phyloP scores from a whole-genome alignment of 2,797 vertebrate genomes.

The Cyclopterus lumpus region DNA sequence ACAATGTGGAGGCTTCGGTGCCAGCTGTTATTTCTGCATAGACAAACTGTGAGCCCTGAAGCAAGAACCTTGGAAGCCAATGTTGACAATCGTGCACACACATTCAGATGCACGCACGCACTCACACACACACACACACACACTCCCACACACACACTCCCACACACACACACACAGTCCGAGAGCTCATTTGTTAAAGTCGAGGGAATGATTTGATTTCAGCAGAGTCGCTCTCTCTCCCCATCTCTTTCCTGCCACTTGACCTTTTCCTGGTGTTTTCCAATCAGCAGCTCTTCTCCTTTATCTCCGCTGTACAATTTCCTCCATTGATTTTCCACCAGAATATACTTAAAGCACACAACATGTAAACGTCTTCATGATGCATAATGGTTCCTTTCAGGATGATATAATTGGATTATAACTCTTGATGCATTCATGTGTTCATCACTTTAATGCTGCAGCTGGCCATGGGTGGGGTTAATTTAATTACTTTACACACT shows the following conservation, averaged over 20 bases:
- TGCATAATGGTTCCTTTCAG: background rate
- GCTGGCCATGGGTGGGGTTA: background rate
- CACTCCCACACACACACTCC: conserved; percentile 12
- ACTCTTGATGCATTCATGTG: background rate
- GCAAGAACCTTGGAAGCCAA: conserved; percentile 18
- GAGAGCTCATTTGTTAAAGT: conserved; percentile 58
- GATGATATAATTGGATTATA: background rate
- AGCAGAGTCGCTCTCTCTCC: conserved; percentile 10
- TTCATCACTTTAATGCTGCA: background rate
- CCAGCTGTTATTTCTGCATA: conserved; percentile 48
- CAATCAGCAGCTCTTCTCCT: conserved; percentile 51
- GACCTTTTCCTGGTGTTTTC: conserved; percentile 53
- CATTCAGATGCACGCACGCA: background rate
- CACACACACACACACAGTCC: conserved; percentile 3
- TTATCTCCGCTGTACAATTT: conserved; percentile 40
- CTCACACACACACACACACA: conserved; percentile 12
- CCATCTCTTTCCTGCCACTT: conserved; percentile 34
- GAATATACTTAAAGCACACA: background rate
- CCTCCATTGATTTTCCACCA: conserved; percentile 42
- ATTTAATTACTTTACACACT: background rate
- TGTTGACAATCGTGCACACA: conserved; percentile 1
- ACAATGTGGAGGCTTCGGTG: conserved; percentile 3
- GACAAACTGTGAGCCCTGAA: conserved; percentile 44
- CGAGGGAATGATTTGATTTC: conserved; percentile 45
- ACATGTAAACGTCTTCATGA: background rate